phyloP scores from a whole-genome alignment of 2,113 vertebrate genomes.

The Spea bombifrons region DNA sequence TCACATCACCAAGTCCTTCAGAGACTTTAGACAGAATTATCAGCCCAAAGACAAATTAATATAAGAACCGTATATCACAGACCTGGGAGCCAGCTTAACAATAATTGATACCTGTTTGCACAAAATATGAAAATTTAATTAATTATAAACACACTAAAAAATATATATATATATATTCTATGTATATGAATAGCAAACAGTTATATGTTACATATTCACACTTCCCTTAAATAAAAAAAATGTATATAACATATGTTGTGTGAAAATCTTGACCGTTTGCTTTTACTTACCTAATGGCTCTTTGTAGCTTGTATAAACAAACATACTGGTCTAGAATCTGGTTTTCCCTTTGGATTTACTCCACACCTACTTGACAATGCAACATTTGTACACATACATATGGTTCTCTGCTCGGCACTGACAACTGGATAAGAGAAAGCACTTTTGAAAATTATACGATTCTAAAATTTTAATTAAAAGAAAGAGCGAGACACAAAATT shows the following conservation, averaged over 20 bases:
- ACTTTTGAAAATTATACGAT: constrained; percentile 28
- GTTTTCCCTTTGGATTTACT: constrained; percentile 1
- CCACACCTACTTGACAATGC: not conserved
- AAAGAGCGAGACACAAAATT: constrained; percentile 38
- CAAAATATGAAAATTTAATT: too few relatives aligned
- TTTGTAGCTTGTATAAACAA: not conserved
- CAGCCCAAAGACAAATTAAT: too few relatives aligned
- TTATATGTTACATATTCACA: not conserved
- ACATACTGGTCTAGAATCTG: not conserved
- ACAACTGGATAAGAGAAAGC: constrained; percentile 22
- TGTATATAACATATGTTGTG: constrained; percentile 1
- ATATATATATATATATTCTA: too few relatives aligned
- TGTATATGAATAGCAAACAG: not conserved
- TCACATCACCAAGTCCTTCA: too few relatives aligned
- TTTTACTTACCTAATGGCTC: not conserved
- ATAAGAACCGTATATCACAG: too few relatives aligned
- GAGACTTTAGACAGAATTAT: too few relatives aligned
- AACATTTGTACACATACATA: constrained; percentile 34
- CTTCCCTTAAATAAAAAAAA: constrained; percentile 15
- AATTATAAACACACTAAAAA: too few relatives aligned
- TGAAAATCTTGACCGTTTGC: not conserved
- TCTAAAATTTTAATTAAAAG: constrained; percentile 47
- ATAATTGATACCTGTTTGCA: too few relatives aligned
- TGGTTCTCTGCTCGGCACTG: constrained; percentile 21
- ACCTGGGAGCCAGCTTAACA: too few relatives aligned